Conservation (phyloP, 2,888 invertebrate genomes). For the Chydorus sphaericus region DNA sequence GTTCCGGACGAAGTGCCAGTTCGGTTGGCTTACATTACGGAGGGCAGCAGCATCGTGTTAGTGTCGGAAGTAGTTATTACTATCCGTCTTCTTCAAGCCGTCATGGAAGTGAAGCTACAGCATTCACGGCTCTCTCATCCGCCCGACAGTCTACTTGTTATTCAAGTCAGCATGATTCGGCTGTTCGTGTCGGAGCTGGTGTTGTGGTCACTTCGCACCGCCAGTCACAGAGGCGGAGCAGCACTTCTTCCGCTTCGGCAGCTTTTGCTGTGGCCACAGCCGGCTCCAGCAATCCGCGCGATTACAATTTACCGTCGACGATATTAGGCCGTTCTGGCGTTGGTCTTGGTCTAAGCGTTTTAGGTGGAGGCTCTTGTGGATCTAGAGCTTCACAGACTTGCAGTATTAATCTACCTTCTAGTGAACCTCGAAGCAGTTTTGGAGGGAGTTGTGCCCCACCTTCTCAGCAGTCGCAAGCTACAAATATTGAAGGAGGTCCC, state of each 20-base stretch:
- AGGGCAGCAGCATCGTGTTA: background rate
- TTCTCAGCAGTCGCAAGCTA: background rate
- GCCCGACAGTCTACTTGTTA: constrained; percentile 25
- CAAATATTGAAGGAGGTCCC: background rate
- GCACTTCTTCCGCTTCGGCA: constrained; percentile 69
- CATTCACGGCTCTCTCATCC: constrained; percentile 36
- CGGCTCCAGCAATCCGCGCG: constrained; percentile 66
- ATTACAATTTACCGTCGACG: constrained; percentile 33
- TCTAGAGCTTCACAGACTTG: constrained; percentile 16
- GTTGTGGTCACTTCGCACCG: constrained; percentile 81
- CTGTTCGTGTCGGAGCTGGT: constrained; percentile 50
- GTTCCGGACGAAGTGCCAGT: constrained; percentile 8
- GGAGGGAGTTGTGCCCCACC: too few relatives aligned
- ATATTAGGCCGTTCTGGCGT: background rate
- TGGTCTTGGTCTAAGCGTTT: background rate
- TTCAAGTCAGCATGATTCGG: constrained; percentile 39
- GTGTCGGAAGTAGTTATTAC: constrained; percentile 1
- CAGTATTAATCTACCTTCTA: constrained; percentile 15
- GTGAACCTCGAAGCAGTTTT: constrained; percentile 9
- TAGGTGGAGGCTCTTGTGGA: constrained; percentile 22
- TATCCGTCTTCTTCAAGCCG: background rate
- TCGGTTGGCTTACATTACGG: background rate
- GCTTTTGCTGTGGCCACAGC: constrained; percentile 86
- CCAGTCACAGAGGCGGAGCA: constrained; percentile 74
- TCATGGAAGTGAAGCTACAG: constrained; percentile 10